Evolutionary conservation across 2,888 invertebrate species (phyloP).

Genomic region (Conomelus anceps): DNA sequence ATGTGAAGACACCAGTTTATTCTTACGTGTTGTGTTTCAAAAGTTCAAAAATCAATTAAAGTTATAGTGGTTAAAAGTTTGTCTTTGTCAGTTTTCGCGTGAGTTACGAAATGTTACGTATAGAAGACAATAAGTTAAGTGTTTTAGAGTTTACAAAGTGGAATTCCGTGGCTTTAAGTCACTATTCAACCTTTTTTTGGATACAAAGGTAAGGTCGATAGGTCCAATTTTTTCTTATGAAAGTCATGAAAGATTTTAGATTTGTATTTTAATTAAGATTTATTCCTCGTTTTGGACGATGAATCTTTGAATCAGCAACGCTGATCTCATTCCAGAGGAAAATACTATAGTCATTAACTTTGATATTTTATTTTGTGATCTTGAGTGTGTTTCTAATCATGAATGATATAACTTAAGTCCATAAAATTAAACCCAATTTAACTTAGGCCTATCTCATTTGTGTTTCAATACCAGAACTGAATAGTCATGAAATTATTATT

Average conservation of each 20-base stretch:
- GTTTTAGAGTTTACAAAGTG: constrained; percentile 26
- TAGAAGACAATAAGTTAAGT: constrained; percentile 26
- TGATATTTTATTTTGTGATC: background rate
- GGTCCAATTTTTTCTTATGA: constrained; percentile 3
- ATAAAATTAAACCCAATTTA: background rate
- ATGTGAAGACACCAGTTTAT: constrained; percentile 31
- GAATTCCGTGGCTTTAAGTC: constrained; percentile 31
- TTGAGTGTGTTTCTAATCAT: background rate
- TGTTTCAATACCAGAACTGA: background rate
- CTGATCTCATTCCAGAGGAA: background rate
- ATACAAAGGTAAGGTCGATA: constrained; percentile 33
- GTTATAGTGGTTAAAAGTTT: constrained; percentile 26
- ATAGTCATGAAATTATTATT: no score
- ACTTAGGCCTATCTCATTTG: background rate
- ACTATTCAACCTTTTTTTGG: constrained; percentile 33
- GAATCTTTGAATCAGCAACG: background rate
- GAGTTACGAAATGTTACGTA: constrained; percentile 28
- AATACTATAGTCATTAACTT: background rate
- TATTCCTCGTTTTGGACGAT: background rate
- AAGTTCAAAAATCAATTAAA: constrained; percentile 23
- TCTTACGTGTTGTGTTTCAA: constrained; percentile 31
- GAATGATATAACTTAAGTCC: background rate
- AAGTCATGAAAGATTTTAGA: background rate
- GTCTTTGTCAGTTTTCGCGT: constrained; percentile 27
- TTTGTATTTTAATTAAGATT: background rate